Base-by-base conservation (phyloP, 2,888 invertebrate species). In the Noctua janthina region DNA sequence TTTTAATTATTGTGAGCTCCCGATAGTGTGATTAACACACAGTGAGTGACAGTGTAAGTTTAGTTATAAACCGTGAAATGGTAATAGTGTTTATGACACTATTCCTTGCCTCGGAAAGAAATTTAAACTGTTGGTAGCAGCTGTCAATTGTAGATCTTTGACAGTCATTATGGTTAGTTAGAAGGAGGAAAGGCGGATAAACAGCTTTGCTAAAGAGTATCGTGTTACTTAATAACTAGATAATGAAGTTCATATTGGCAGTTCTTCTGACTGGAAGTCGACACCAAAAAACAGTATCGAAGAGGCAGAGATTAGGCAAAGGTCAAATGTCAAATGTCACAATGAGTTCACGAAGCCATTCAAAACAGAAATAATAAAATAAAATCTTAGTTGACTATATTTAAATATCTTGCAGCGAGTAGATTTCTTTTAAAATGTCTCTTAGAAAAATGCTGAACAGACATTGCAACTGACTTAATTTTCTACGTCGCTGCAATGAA, bases 381-480 rank as follows among this genome's bases (percentile, higher is more conserved):
- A 43, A 43, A 39, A 62, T n/a, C 49, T 43, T 43, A 70, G 23
- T 5, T 10, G n/a, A 59, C 7, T 29, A 20, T n/a, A 62, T 77
- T 79, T 81, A 69, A 83, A 83, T 70, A 29, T 20, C 11, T 83
- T 49, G 43, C 51, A 51, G 17, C n/a, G 29, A 13, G 29, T 13
- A 51, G 1, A 1, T 77, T 66, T 35, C 23, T 51, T 81, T 81
- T 39, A n/a, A 81, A 29, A 43, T 29, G 17, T 11, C 17, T 39
- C 51, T 51, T 43, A 56, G 49, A 39, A 81, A 74, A 74, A 71
- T 85, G 11, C 66, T 20, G 51, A 39, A 29, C 20, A 67, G 46
- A 74, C 39, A 49, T 74, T 85, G 62, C 29, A 71, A 85, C 66
- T 67, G 59, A 85, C 43, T 74, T 81, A 54, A 70, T 70, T 71